Conservation (phyloP, 2,113 vertebrate genomes). For the Crotophaga sulcirostris region DNA sequence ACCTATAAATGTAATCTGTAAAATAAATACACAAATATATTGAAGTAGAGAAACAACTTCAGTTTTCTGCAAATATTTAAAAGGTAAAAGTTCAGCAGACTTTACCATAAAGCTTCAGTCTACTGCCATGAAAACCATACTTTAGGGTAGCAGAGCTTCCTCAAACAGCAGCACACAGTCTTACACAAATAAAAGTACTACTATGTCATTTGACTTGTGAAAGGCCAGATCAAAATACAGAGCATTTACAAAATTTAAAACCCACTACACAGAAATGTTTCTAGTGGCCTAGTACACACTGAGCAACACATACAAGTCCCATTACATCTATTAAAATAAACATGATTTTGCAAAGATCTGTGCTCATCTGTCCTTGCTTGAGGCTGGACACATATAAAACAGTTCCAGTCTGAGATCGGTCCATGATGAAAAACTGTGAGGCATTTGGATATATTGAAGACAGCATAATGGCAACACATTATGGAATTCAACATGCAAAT, state of each 20-base stretch:
- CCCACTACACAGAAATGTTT: background rate
- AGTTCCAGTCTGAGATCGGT: background rate
- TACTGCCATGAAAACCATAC: background rate
- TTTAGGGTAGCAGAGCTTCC: background rate
- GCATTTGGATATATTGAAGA: background rate
- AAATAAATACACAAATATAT: constrained; percentile 29
- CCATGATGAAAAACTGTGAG: background rate
- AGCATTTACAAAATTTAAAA: background rate
- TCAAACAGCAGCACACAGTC: background rate
- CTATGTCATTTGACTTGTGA: background rate
- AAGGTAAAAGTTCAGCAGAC: background rate
- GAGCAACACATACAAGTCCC: background rate
- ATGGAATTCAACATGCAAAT: background rate
- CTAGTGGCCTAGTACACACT: background rate
- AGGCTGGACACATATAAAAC: background rate
- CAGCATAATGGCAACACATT: background rate
- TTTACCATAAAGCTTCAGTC: background rate
- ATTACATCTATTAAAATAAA: background rate
- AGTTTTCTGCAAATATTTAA: background rate
- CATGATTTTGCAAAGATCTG: background rate
- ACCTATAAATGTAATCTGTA: constrained; percentile 89
- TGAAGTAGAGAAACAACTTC: background rate
- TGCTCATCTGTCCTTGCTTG: background rate
- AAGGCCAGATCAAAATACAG: background rate
- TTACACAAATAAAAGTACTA: background rate